These are phyloP conservation scores for Sipha flava DNA, from an alignment of 1,140 invertebrate genomes.

Conservation along the genomic window DNA sequence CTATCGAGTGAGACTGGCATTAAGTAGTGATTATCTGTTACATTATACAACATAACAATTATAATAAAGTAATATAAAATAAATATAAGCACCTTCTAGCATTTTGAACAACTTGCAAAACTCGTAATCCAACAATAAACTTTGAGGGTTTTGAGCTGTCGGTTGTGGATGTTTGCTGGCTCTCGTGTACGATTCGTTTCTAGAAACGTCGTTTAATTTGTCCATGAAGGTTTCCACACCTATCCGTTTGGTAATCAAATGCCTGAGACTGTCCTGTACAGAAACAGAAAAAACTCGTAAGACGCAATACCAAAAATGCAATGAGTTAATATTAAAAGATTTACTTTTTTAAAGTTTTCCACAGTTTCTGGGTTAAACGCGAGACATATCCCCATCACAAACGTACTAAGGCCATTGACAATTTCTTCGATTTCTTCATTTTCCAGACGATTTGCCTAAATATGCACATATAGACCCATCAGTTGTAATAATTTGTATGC, in stretches of 20 bases:
- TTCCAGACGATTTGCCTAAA: constrained; percentile 55
- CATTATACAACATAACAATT: no score
- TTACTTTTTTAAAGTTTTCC: constrained; percentile 62
- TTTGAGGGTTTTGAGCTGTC: constrained; percentile 60
- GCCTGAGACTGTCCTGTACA: constrained; percentile 63
- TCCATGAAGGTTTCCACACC: constrained; percentile 83
- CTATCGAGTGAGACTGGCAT: no score
- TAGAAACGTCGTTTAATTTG: constrained; percentile 74
- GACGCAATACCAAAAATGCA: neutral
- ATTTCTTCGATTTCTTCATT: constrained; percentile 82
- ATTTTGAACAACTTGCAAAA: constrained; percentile 84
- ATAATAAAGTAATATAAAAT: neutral
- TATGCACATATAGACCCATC: neutral
- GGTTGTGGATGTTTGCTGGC: constrained; percentile 90
- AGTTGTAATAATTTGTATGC: no score
- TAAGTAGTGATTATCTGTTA: no score
- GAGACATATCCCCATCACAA: constrained; percentile 86
- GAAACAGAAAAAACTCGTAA: neutral
- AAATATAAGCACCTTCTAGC: constrained; percentile 52
- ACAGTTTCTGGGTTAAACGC: constrained; percentile 86
- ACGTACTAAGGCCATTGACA: constrained; percentile 85
- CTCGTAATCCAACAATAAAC: constrained; percentile 88
- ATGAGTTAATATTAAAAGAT: constrained; percentile 35
- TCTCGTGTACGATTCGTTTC: constrained; percentile 82
- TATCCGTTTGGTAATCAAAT: constrained; percentile 83